A percentile compares a stretch with the other conserved stretches of the same genome.
These are phyloP conservation scores for Virgularia gustaviana DNA, from an alignment of 92 coral and sea anemone species.

Conservation along the genomic window DNA sequence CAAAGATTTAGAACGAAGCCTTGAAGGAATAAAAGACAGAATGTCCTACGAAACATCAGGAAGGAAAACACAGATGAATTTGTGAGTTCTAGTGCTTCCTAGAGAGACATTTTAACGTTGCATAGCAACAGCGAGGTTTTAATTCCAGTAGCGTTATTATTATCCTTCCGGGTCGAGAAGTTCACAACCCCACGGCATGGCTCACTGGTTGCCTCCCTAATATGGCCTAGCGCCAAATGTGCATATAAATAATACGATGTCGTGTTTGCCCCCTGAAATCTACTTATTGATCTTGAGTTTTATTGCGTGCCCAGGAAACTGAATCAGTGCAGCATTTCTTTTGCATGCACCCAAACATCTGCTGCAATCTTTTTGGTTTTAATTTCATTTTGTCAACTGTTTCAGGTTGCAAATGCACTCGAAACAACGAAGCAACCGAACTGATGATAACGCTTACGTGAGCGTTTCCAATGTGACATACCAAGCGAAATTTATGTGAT, in stretches of 20 bases:
- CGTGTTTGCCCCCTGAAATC: too few relatives aligned
- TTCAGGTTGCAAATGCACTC: constrained; percentile 22
- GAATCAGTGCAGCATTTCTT: background rate
- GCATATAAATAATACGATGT: too few relatives aligned
- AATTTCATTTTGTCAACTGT: background rate
- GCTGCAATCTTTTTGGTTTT: background rate
- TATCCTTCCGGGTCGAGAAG: too few relatives aligned
- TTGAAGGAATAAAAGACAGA: background rate
- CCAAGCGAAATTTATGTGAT: background rate
- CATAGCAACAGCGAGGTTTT: too few relatives aligned
- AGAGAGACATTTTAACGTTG: background rate
- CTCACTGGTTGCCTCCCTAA: too few relatives aligned
- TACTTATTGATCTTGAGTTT: too few relatives aligned
- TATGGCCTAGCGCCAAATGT: too few relatives aligned
- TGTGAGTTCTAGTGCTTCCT: background rate
- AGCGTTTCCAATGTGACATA: background rate
- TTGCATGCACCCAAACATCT: background rate
- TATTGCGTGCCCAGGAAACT: too few relatives aligned
- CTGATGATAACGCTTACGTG: background rate
- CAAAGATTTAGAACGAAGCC: constrained; percentile 1
- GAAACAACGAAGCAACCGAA: constrained; percentile 13
- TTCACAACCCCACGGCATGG: too few relatives aligned
- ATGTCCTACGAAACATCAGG: background rate
- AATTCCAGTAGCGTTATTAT: too few relatives aligned
- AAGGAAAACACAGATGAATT: constrained; percentile 1